These are phyloP conservation scores for Scaptodrosophila lebanonensis DNA, from an alignment of 1,140 invertebrate species.

Conservation along the genomic window DNA sequence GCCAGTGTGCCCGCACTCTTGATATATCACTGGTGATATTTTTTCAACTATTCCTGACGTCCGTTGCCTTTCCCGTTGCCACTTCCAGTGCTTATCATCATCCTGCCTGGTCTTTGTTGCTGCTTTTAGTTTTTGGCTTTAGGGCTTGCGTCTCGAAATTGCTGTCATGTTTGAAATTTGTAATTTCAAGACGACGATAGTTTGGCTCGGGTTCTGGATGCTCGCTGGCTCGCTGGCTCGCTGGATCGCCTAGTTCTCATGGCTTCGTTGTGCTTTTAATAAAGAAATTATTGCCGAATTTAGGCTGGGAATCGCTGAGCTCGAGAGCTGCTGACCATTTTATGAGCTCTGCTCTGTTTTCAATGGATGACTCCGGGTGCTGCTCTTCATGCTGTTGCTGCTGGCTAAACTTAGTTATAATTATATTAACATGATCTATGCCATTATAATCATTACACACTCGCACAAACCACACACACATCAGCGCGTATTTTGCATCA, in stretches of 20 bases:
- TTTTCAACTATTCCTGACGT: slow-evolving; percentile 8
- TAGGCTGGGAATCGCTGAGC: slow-evolving; percentile 2
- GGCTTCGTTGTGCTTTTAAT: slow-evolving; percentile 50
- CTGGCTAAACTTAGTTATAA: slow-evolving; percentile 49
- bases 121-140: slow-evolving; percentile 12
- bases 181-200: background rate
- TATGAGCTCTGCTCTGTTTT: no score
- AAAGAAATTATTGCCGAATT: slow-evolving; percentile 63
- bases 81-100: slow-evolving; percentile 9
- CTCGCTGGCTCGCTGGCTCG: no score
- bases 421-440: slow-evolving; percentile 74
- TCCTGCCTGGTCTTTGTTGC: slow-evolving; percentile 19
- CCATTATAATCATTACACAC: slow-evolving; percentile 46
- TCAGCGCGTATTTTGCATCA: slow-evolving; percentile 19
- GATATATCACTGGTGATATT: slow-evolving; percentile 64
- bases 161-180: slow-evolving; percentile 54
- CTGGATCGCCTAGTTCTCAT: no score
- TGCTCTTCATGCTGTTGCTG: slow-evolving; percentile 26
- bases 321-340: no score
- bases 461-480: slow-evolving; percentile 32
- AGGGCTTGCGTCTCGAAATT: slow-evolving; percentile 39
- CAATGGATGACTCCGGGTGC: no score
- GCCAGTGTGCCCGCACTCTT: slow-evolving; percentile 14
- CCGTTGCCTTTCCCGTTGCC: background rate
- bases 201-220: background rate